Conservation (phyloP, 2,113 vertebrate genomes). For the Rattus rattus region DNA sequence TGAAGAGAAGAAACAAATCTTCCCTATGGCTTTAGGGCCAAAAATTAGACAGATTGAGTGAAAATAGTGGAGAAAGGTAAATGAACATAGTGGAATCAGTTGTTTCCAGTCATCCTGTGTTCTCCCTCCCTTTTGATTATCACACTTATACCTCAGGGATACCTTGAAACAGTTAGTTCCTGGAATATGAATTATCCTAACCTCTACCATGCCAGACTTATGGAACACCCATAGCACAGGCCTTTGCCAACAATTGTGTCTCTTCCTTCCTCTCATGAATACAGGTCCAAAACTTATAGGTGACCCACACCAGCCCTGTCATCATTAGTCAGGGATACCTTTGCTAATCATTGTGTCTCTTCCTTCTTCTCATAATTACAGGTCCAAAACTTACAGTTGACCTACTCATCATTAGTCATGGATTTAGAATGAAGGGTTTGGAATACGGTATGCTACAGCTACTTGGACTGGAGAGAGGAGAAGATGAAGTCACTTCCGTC, state of each 20-base stretch:
- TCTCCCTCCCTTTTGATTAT: background rate
- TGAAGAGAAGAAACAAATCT: background rate
- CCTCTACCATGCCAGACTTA: background rate
- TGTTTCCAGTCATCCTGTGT: background rate
- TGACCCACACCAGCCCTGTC: too few species aligned
- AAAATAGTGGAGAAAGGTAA: background rate
- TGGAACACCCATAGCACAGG: background rate
- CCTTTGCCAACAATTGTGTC: background rate
- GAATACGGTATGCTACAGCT: background rate
- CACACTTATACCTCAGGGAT: background rate
- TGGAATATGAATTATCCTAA: background rate
- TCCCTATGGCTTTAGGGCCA: background rate
- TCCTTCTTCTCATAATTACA: background rate
- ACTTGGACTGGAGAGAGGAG: background rate
- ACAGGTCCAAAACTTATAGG: background rate
- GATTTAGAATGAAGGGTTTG: background rate
- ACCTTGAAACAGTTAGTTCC: background rate
- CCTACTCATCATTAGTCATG: background rate
- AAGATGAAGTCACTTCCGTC: background rate
- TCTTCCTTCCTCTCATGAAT: background rate
- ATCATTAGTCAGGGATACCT: background rate
- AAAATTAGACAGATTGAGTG: background rate
- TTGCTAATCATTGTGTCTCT: too few species aligned
- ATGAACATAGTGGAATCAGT: background rate
- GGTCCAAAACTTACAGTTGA: background rate